These are phyloP conservation scores for Tupaia tana DNA, from an alignment of 2,113 vertebrate species.

Conservation along the genomic window DNA sequence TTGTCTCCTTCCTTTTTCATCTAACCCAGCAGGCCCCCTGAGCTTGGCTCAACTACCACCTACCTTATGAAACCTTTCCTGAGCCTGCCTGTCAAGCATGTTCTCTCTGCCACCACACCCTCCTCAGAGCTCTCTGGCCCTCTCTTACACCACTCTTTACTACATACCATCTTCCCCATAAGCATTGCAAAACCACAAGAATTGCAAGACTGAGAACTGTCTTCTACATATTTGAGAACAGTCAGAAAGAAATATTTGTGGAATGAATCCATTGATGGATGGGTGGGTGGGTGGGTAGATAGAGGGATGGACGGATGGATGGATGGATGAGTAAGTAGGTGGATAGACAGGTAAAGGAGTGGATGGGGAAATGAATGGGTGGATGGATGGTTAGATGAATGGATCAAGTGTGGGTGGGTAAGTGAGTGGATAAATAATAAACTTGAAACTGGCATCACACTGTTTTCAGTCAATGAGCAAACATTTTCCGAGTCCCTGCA, in stretches of 20 bases:
- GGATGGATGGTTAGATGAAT: neutral
- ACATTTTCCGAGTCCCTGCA: neutral
- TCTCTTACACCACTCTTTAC: neutral
- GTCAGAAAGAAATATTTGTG: neutral
- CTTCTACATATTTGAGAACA: neutral
- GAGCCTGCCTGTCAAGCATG: neutral
- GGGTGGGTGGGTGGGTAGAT: neutral
- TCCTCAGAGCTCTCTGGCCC: neutral
- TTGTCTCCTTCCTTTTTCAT: neutral
- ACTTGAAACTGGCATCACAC: neutral
- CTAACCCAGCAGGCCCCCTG: neutral
- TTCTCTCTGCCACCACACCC: neutral
- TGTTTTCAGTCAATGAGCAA: neutral
- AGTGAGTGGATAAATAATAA: neutral
- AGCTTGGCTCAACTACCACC: neutral
- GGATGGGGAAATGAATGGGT: neutral
- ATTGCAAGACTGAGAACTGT: neutral
- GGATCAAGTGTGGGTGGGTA: neutral
- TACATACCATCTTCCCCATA: neutral
- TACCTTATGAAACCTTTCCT: neutral
- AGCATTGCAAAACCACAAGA: neutral
- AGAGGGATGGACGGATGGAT: neutral
- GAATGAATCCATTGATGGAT: neutral
- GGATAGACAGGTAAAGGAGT: too few species aligned
- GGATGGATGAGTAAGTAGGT: neutral